Evolutionary conservation across 1,140 invertebrate genomes (phyloP), one percentile per base, ranked within the genome.

Genomic region (Homalodisca vitripennis): DNA sequence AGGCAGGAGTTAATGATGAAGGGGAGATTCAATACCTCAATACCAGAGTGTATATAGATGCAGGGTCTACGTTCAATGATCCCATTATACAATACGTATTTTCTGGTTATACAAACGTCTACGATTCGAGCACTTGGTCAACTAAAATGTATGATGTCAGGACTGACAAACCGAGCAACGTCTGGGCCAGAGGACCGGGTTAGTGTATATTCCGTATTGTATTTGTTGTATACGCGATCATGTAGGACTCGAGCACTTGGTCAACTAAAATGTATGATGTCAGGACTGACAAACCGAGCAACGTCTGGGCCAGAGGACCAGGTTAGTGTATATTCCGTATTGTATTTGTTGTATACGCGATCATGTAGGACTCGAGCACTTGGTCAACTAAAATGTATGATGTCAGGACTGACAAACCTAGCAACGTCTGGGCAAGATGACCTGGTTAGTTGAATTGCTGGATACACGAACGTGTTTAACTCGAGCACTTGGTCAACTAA

Each of bases 1-100:
- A 81, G 80, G 80, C 87, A 34, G 88, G 84, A 3, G 83, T 89
- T 1, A 83, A 91, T 74, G 78, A 84, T 10, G 77, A 82, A 10
- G 91, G 89, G 2, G 82, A 84, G 73, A 88, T 92, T 41, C 86
- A 89, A 51, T 87, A 86, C 68, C 74, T 91, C 17, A 84, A 86
- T 48, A 80, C 80, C 22, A 80, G 79, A 3, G 82, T 87, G 51
- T 89, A 86, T 77, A 82, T 85, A 76, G 88, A 93, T 75, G 78
- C 80, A 12, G 91, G 91, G 0, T 82, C 77, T 63, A 78, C 79
- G 1, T 79, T 79, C 0, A 91, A 90, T 70, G 89, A 91, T 73
- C 76, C 77, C 0, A 64, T 84, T 13, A 10, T 84, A 12, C 17
- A 55, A 2, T 69, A 69, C 60, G 66, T 41, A 60, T 31, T 30